Conservation (phyloP, 2,888 invertebrate species). For the Cremastobaeus sp. region DNA sequence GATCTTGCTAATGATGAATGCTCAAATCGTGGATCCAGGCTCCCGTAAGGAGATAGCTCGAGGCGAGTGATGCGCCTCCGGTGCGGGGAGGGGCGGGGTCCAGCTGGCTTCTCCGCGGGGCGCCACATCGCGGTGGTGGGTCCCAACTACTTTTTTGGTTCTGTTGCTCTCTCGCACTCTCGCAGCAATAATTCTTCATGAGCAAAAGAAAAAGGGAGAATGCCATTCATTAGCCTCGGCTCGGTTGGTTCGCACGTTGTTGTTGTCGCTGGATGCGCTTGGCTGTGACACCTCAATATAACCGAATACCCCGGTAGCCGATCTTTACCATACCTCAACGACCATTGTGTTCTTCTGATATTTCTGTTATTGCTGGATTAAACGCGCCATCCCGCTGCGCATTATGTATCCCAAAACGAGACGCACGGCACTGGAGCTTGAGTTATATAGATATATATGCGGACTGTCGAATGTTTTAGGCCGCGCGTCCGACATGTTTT, state of each 20-base stretch:
- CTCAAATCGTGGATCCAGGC: conserved; percentile 40
- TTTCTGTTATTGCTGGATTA: conserved; percentile 74
- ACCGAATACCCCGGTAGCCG: conserved; percentile 63
- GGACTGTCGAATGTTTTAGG: conserved; percentile 52
- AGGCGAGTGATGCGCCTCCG: conserved; percentile 42
- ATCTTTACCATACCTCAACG: conserved; percentile 56
- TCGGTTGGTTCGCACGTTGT: conserved; percentile 78
- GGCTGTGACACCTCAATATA: conserved; percentile 76
- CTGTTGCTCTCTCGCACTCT: conserved; percentile 42
- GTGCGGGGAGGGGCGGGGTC: conserved; percentile 63
- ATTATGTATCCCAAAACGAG: conserved; percentile 63
- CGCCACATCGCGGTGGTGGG: conserved; percentile 62
- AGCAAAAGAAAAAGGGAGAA: conserved; percentile 73
- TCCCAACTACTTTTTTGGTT: conserved; percentile 53
- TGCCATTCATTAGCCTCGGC: conserved; percentile 77
- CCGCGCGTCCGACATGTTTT: conserved; percentile 53
- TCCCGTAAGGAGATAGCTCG: conserved; percentile 58
- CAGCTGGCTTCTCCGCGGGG: conserved; percentile 72
- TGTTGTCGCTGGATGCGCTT: conserved; percentile 68
- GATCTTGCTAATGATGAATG: conserved; percentile 49
- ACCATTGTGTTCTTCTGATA: conserved; percentile 70
- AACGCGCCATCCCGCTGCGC: conserved; percentile 67
- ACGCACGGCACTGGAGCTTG: conserved; percentile 16
- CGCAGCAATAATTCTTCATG: conserved; percentile 77
- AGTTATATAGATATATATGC: conserved; percentile 26